Percentiles rank a stretch among this genome's conserved stretches.
These are phyloP conservation scores for Ormyrus labotus DNA, from an alignment of 2,888 invertebrate genomes.

Conservation along the genomic window DNA sequence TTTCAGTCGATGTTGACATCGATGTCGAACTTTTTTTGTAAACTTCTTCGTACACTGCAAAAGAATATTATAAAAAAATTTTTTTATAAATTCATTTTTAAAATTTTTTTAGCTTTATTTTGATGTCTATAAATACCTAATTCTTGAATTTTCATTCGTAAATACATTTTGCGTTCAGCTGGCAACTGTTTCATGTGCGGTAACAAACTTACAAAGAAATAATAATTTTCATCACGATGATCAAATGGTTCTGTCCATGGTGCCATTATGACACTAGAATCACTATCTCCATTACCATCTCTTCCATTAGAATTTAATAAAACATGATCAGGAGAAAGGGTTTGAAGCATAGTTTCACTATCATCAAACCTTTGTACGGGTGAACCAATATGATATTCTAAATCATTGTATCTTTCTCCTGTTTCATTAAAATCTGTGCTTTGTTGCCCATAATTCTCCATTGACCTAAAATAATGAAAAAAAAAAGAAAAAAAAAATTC, in stretches of 20 bases:
- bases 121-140: conserved; percentile 65
- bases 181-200: conserved; percentile 72
- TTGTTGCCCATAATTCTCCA: conserved; percentile 55
- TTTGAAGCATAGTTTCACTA: conserved; percentile 70
- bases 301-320: conserved; percentile 57
- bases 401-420: conserved; percentile 65
- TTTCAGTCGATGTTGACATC: background rate
- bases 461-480: conserved; percentile 46
- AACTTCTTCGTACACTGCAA: conserved; percentile 50
- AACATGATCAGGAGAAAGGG: conserved; percentile 68
- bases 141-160: conserved; percentile 74
- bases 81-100: no score
- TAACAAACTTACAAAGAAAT: conserved; percentile 74
- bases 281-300: conserved; percentile 64
- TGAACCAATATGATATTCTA: conserved; percentile 60
- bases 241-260: conserved; percentile 15
- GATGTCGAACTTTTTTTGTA: conserved; percentile 41
- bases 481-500: no score
- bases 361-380: conserved; percentile 56
- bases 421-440: conserved; percentile 65
- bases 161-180: conserved; percentile 71
- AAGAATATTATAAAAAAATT: background rate
- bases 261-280: no score
- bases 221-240: conserved; percentile 73
- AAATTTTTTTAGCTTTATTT: conserved; percentile 50